A percentile compares a stretch with the other conserved stretches of the same genome.
Conservation (phyloP, 30 jellyfish, hydroid and myxozoan species). For the Turritopsis dohrnii region DNA sequence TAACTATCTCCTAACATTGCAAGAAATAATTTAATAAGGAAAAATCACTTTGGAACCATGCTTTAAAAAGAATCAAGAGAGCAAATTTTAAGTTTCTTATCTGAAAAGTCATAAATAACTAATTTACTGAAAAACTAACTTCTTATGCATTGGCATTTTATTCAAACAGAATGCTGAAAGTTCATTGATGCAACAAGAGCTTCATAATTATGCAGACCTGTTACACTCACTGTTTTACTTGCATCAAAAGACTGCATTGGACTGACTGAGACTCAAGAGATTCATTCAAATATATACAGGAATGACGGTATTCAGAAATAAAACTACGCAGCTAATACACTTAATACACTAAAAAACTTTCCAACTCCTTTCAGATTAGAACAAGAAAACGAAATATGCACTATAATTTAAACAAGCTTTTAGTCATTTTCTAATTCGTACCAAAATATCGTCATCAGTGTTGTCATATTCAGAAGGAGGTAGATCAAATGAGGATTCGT, state of each 20-base stretch:
- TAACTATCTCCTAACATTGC: neutral
- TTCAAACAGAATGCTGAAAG: too few relatives aligned
- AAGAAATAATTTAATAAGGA: too few relatives aligned
- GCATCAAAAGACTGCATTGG: neutral
- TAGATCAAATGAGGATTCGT: conserved; percentile 66
- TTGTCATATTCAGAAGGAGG: conserved; percentile 85
- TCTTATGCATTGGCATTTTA: neutral
- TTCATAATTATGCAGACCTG: too few relatives aligned
- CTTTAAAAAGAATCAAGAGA: neutral
- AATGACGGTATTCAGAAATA: neutral
- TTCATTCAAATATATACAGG: too few relatives aligned
- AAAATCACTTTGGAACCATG: neutral
- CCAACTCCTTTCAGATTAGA: neutral
- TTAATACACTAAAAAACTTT: neutral
- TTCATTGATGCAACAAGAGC: too few relatives aligned
- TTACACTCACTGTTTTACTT: neutral
- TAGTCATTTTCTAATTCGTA: conserved; percentile 47
- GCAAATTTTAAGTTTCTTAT: neutral
- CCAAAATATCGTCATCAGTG: conserved; percentile 87
- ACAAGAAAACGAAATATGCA: neutral
- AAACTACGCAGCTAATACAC: neutral
- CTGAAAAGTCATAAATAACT: neutral
- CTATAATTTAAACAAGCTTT: neutral
- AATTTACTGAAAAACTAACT: too few relatives aligned
- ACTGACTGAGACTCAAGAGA: neutral